Percentiles rank a stretch among this genome's conserved stretches.
Conservation (phyloP, 2,113 vertebrate species). For the Mastomys natalensis region DNA sequence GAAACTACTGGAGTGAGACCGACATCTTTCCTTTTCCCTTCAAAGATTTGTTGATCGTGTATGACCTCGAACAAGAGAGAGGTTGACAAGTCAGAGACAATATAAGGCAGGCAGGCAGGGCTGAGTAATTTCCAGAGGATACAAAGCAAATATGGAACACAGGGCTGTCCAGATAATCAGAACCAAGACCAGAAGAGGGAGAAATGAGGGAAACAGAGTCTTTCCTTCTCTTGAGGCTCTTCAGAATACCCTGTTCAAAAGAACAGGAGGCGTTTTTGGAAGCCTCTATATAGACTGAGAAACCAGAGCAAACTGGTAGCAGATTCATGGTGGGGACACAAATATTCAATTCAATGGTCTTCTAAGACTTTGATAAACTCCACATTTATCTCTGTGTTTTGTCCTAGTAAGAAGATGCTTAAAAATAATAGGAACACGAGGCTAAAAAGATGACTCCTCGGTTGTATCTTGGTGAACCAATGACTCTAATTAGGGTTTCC, state of each 20-base stretch:
- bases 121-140: background rate
- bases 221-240: background rate
- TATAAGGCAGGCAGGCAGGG: background rate
- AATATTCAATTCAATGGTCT: background rate
- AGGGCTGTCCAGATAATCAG: background rate
- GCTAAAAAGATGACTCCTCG: background rate
- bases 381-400: background rate
- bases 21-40: background rate
- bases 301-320: background rate
- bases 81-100: background rate
- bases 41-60: background rate
- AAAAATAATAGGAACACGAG: no score
- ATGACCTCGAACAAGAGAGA: background rate
- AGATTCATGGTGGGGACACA: background rate
- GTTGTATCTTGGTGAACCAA: background rate
- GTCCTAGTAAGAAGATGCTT: background rate
- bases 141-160: background rate
- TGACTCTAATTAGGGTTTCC: background rate
- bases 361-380: background rate
- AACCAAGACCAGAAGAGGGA: background rate
- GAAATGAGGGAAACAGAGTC: rapidly evolving
- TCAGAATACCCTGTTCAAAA: background rate
- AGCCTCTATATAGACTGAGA: background rate
- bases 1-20: background rate
- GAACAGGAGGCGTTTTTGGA: background rate